Percentiles rank a stretch among this genome's conserved stretches.
Conservation (phyloP, 2,797 vertebrate species). For the Hapalemur alaotrensis region DNA sequence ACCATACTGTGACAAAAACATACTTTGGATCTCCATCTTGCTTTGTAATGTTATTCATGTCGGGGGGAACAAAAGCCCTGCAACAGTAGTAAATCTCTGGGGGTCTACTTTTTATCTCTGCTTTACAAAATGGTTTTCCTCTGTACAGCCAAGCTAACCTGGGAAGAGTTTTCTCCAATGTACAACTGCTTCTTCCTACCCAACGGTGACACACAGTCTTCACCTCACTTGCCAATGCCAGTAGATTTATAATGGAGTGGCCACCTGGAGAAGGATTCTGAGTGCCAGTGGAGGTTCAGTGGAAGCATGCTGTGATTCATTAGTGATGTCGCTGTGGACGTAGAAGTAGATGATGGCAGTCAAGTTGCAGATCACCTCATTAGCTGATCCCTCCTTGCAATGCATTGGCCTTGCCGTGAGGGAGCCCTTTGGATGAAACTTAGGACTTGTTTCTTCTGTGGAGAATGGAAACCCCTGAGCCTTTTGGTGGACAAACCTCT, state of each 20-base stretch:
- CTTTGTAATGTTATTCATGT: background rate
- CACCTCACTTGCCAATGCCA: background rate
- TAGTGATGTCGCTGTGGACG: background rate
- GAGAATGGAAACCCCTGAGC: background rate
- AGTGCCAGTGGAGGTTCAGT: background rate
- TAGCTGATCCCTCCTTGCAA: background rate
- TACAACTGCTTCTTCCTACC: background rate
- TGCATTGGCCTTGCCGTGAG: background rate
- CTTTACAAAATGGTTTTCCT: background rate
- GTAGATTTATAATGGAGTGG: background rate
- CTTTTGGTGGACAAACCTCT: background rate
- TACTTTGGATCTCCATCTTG: background rate
- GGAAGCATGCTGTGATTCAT: background rate
- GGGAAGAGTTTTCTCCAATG: background rate
- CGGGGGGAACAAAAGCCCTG: background rate
- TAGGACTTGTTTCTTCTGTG: background rate
- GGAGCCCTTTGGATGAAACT: background rate
- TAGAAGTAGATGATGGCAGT: background rate
- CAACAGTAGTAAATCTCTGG: background rate
- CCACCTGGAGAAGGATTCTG: background rate
- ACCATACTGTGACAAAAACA: background rate
- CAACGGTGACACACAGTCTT: background rate
- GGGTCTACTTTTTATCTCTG: background rate
- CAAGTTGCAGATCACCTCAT: background rate
- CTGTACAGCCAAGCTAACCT: background rate